Evolutionary conservation across 2,888 invertebrate species (phyloP).

Genomic region (Halictus quadricinctus): DNA sequence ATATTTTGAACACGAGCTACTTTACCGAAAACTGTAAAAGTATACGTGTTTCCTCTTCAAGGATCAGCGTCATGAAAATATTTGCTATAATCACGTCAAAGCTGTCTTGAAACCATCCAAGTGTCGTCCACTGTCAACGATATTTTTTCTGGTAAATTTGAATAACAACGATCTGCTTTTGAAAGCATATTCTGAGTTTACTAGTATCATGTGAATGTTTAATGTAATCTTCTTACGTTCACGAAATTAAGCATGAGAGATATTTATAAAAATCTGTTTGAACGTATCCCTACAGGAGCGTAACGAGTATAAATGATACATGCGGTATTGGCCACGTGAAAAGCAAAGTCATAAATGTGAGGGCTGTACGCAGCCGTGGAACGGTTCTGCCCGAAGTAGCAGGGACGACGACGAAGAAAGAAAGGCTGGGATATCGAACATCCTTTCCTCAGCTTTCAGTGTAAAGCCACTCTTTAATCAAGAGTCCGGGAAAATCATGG

Average conservation of each 20-base stretch:
- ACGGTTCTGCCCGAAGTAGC: neutral
- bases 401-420: slow-evolving; percentile 24
- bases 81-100: no score
- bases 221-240: no score
- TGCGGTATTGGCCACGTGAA: neutral
- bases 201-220: no score
- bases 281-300: neutral
- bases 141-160: no score
- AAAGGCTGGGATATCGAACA: slow-evolving; percentile 60
- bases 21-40: no score
- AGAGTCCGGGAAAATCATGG: slow-evolving; percentile 66
- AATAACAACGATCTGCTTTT: no score
- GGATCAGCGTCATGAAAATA: no score
- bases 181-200: no score
- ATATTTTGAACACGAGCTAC: no score
- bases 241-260: neutral
- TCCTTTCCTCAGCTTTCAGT: slow-evolving; percentile 55
- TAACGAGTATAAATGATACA: slow-evolving; percentile 14
- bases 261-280: neutral
- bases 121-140: no score
- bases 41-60: no score
- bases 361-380: slow-evolving; percentile 2
- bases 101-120: no score
- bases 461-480: slow-evolving; percentile 66
- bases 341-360: slow-evolving; percentile 15